Percentiles rank a stretch among this genome's conserved stretches.
These are phyloP conservation scores for Parnassius orleans DNA, from an alignment of 2,888 invertebrate genomes.

Conservation along the genomic window DNA sequence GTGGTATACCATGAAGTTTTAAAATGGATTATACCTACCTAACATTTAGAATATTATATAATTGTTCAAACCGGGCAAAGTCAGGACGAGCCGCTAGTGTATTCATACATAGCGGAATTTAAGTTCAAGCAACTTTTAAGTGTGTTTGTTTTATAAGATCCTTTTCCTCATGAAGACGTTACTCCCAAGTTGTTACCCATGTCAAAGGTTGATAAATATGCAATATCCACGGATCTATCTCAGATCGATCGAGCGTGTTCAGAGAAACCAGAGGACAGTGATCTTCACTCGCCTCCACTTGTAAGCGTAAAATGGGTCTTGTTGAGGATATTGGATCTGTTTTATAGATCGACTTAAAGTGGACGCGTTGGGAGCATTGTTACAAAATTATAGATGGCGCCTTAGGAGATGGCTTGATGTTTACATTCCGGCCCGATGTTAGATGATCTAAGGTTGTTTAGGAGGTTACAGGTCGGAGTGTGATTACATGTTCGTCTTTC, in stretches of 20 bases:
- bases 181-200: constrained; percentile 74
- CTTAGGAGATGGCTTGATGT: constrained; percentile 73
- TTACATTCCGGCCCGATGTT: constrained; percentile 75
- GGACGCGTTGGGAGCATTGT: constrained; percentile 67
- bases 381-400: constrained; percentile 80
- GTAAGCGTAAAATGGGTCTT: constrained; percentile 6
- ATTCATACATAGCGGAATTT: background rate
- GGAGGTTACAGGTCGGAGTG: constrained; percentile 67
- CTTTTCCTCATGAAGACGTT: constrained; percentile 71
- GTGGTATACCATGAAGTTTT: too few species aligned
- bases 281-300: constrained; percentile 33
- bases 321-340: constrained; percentile 23
- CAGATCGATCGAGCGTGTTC: constrained; percentile 73
- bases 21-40: too few species aligned
- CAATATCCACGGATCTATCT: constrained; percentile 73
- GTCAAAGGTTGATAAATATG: constrained; percentile 82
- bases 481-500: constrained; percentile 72
- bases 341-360: constrained; percentile 42
- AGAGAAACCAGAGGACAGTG: constrained; percentile 43
- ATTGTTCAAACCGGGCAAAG: too few species aligned
- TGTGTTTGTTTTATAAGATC: constrained; percentile 68
- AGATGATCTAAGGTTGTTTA: constrained; percentile 64
- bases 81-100: too few species aligned
- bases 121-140: constrained; percentile 33
- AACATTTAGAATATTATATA: too few species aligned